Conservation (phyloP, 2,888 invertebrate species). For the Lutraria lutraria region DNA sequence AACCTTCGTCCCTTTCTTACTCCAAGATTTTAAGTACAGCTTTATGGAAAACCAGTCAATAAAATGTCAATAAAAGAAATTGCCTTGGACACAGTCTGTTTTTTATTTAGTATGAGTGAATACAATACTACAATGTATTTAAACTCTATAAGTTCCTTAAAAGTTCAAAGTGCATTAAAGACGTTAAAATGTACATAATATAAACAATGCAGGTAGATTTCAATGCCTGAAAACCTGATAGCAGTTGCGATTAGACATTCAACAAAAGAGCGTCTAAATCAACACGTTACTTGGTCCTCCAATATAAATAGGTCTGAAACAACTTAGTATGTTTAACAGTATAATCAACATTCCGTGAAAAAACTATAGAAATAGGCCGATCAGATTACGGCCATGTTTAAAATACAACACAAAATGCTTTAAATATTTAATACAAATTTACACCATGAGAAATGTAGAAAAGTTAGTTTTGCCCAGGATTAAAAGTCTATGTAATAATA, state of each 20-base stretch:
- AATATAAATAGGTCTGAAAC: not conserved
- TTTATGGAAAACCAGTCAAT: not conserved
- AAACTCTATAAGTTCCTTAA: not conserved
- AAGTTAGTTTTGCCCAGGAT: slow-evolving; percentile 1
- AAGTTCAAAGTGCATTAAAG: slow-evolving; percentile 21
- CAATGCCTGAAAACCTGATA: slow-evolving; percentile 5
- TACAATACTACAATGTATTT: not conserved
- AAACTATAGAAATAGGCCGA: not conserved
- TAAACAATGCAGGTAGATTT: slow-evolving; percentile 12
- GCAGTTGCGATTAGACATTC: slow-evolving; percentile 9
- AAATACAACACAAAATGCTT: slow-evolving; percentile 8
- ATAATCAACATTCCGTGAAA: not conserved
- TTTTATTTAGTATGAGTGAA: not conserved
- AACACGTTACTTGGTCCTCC: slow-evolving; percentile 15
- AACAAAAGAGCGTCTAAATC: slow-evolving; percentile 23
- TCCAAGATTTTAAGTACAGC: not conserved
- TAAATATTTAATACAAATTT: slow-evolving; percentile 1
- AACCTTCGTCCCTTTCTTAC: not conserved
- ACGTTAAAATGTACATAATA: slow-evolving; percentile 3
- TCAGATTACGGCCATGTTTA: not conserved
- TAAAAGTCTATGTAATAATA: not conserved
- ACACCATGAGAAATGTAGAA: not conserved
- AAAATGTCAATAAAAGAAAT: not conserved
- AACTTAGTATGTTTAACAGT: not conserved
- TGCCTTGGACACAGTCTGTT: slow-evolving; percentile 11